Evolutionary conservation across 2,113 vertebrate species (phyloP), one percentile per base, ranked within the genome.

Genomic region (Circaetus cinerascens): DNA sequence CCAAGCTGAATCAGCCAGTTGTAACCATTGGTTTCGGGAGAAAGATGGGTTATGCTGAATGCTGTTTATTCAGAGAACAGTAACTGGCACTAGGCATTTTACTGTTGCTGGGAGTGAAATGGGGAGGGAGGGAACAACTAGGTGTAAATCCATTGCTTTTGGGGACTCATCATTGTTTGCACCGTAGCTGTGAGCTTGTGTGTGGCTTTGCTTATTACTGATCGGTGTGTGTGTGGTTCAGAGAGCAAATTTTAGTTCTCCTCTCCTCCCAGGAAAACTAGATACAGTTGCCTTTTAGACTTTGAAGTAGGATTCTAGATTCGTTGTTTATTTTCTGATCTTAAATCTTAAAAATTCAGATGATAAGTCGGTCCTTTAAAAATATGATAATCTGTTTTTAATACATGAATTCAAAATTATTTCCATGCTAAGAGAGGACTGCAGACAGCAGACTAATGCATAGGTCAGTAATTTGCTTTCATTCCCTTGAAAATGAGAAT

Each of bases 1-100:
- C 84, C 57, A 25, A 41, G 92, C 81, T 83, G 73, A 92, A 96
- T 82, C 86, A 77, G 90, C 51, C 86, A 90, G 45, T 66, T 66
- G 88, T 92, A 80, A 66, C 93, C 86, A 45, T 51, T 90, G 67
- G 71, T 87, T 90, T 90, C 0, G 1, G 55, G 66, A 88, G 43
- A 85, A 83, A 48, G 94, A 96, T 94, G 85, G 60, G 75, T 77
- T 93, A 32, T 78, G 86, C 69, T 93, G 57, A 88, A 11, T 46
- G 80, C 32, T 80, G 34, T 74, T 86, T 45, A 7, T 88, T 88
- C 83, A 66, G 82, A 71, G 85, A 85, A n/a, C 18, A 38, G 40
- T 45, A 55, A 62, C 77, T 45, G 55, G 85, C 60, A 51, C 30
- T 4, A 29, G 40, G 41, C 51, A 43, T 74, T 83, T 93, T 81